Conservation (phyloP, 1,140 invertebrate species). For the Antheraea mylitta region DNA sequence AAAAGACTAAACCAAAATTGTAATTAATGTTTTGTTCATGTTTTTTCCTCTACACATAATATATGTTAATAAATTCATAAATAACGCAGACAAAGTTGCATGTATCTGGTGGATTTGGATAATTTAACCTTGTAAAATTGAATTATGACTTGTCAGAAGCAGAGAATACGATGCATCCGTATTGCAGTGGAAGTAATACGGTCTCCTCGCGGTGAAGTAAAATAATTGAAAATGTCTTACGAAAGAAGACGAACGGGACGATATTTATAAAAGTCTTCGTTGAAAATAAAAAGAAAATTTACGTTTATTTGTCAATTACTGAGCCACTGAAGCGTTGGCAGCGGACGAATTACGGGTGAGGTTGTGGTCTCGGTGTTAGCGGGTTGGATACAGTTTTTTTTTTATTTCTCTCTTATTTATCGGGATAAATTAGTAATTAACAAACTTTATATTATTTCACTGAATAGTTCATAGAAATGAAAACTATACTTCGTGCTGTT, state of each 20-base stretch:
- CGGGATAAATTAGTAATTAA: too few relatives aligned
- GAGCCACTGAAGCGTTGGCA: conserved; percentile 10
- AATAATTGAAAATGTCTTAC: background rate
- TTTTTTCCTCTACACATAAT: too few relatives aligned
- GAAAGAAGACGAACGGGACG: background rate
- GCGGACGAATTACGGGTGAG: conserved; percentile 18
- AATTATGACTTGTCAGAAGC: background rate
- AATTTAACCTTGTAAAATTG: background rate
- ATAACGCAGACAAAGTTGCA: too few relatives aligned
- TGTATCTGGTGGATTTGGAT: background rate
- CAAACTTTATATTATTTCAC: too few relatives aligned
- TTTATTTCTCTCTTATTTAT: background rate
- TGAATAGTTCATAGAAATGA: too few relatives aligned
- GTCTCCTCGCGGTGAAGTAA: background rate
- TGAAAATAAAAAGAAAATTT: conserved; percentile 3
- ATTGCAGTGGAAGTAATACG: background rate
- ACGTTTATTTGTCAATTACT: conserved; percentile 13
- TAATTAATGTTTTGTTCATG: too few relatives aligned
- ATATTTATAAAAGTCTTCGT: background rate
- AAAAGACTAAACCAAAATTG: too few relatives aligned
- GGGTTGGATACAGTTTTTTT: background rate
- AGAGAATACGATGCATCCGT: background rate
- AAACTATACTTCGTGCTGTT: too few relatives aligned
- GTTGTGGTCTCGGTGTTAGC: conserved; percentile 9
- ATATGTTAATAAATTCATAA: too few relatives aligned